Conservation (phyloP, 2,888 invertebrate genomes). For the Xestia rhomboidea region DNA sequence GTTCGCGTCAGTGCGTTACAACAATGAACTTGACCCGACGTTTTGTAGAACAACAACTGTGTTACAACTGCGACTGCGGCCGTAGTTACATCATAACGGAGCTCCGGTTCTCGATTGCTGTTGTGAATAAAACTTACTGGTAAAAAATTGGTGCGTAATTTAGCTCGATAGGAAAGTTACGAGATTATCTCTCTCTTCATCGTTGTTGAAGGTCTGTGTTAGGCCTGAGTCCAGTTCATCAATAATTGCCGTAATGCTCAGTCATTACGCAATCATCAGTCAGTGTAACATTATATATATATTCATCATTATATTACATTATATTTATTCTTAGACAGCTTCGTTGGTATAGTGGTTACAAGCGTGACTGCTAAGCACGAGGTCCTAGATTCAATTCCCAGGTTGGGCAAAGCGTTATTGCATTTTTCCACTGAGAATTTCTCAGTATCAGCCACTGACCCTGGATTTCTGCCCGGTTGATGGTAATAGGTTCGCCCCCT, state of each 20-base stretch:
- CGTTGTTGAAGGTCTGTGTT: not conserved
- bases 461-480: too few species aligned
- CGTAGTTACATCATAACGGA: conserved; percentile 51
- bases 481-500: too few species aligned
- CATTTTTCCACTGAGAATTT: too few species aligned
- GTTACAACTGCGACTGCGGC: conserved; percentile 7
- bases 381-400: too few species aligned
- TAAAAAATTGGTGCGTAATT: conserved; percentile 17
- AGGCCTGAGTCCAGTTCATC: not conserved
- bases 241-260: not conserved
- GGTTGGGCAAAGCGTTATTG: too few species aligned
- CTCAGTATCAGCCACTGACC: too few species aligned
- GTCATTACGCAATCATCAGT: not conserved
- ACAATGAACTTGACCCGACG: conserved; percentile 59
- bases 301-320: too few species aligned
- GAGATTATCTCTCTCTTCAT: not conserved
- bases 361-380: too few species aligned
- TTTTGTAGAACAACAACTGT: conserved; percentile 42
- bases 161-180: conserved; percentile 18
- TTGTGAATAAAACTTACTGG: conserved; percentile 25
- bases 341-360: too few species aligned
- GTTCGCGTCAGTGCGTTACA: conserved; percentile 26
- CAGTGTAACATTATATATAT: not conserved
- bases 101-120: conserved; percentile 39
- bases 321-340: too few species aligned